A percentile compares a stretch with the other conserved stretches of the same genome.
These are phyloP conservation scores for Matsumurasca onukii DNA, from an alignment of 1,140 invertebrate species.

Conservation along the genomic window DNA sequence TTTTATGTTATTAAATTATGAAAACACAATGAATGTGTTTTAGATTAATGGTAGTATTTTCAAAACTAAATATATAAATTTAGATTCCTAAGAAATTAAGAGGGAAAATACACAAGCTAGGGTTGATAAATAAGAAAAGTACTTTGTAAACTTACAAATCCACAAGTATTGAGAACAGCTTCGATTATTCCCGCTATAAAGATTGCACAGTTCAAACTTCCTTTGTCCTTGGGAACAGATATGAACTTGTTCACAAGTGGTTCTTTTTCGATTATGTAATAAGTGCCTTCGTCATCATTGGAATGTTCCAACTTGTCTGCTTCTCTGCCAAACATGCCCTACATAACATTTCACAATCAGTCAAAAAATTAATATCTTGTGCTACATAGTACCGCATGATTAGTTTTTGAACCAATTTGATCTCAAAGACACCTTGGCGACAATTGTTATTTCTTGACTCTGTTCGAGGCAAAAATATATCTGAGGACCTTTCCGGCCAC, in stretches of 20 bases:
- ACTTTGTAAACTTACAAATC: slow-evolving; percentile 90
- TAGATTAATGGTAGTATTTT: too few species aligned
- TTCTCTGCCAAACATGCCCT: slow-evolving; percentile 95
- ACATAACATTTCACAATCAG: slow-evolving; percentile 55
- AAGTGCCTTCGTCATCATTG: slow-evolving; percentile 96
- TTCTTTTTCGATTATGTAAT: slow-evolving; percentile 99
- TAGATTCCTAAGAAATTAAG: too few species aligned
- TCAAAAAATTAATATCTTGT: slow-evolving; percentile 26
- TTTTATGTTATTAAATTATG: too few species aligned
- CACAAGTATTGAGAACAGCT: slow-evolving; percentile 89
- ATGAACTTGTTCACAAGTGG: slow-evolving; percentile 96
- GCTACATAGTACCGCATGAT: neutral
- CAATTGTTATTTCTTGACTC: too few species aligned
- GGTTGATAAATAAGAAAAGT: too few species aligned
- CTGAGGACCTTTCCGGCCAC: too few species aligned
- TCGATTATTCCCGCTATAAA: slow-evolving; percentile 98
- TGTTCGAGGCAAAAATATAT: too few species aligned
- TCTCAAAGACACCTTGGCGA: too few species aligned
- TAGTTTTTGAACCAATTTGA: too few species aligned
- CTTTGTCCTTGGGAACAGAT: slow-evolving; percentile 97
- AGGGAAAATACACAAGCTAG: too few species aligned
- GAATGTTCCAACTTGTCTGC: slow-evolving; percentile 98
- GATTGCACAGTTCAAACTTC: slow-evolving; percentile 95
- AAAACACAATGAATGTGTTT: too few species aligned
- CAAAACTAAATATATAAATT: too few species aligned